phyloP scores from a whole-genome alignment of 2,113 vertebrate genomes.

The Scolopax mira region DNA sequence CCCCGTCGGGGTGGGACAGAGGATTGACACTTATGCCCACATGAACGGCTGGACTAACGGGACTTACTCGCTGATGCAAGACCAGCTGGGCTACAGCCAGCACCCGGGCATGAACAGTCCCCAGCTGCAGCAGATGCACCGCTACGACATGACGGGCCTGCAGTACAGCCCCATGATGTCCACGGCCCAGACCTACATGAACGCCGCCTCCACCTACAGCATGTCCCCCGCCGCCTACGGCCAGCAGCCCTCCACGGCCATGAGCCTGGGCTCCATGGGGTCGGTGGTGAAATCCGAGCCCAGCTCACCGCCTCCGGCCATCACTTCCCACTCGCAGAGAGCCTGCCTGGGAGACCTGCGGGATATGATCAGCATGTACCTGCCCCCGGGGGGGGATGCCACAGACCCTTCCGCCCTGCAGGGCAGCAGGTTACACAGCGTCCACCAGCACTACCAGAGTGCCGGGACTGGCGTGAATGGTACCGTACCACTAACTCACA shows the following conservation, averaged over 20 bases:
- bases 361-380: conserved; percentile 99
- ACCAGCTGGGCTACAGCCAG: conserved; percentile 93
- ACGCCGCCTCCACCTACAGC: conserved; percentile 85
- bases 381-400: conserved; percentile 93
- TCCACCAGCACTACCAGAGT: conserved; percentile 96
- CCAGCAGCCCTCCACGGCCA: conserved; percentile 86
- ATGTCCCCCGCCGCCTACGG: conserved; percentile 85
- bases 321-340: conserved; percentile 93
- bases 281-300: conserved; percentile 95
- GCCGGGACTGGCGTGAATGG: conserved; percentile 92
- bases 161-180: conserved; percentile 98
- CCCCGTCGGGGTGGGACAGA: conserved; percentile 90
- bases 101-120: conserved; percentile 91
- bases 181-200: conserved; percentile 92
- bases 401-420: conserved; percentile 89
- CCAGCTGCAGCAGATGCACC: conserved; percentile 95
- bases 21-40: conserved; percentile 94
- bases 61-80: conserved; percentile 95
- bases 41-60: conserved; percentile 98
- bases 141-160: conserved; percentile 95
- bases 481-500: conserved; percentile 96
- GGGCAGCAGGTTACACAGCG: conserved; percentile 90
- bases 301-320: conserved; percentile 93
- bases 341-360: conserved; percentile 96
- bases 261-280: conserved; percentile 90